Evolutionary conservation across 2,888 invertebrate genomes (phyloP), one percentile per base, ranked within the genome.

Genomic region (Caenorhabditis panamensis): DNA sequence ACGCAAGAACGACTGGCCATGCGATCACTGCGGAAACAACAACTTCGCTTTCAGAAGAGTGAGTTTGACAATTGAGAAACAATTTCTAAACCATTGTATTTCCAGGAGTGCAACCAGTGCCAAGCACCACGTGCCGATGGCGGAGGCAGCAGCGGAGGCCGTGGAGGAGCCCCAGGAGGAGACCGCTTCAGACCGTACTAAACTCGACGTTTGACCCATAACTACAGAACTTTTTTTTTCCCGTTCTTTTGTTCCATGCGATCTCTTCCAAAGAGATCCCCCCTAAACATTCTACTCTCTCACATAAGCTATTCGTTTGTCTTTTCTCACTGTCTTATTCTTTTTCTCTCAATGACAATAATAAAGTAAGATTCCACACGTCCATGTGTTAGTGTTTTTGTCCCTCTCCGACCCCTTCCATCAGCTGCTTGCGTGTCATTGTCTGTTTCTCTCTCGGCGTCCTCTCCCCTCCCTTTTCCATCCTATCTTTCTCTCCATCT

Each of bases 21-120:
- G 90, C 82, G 82, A 67, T 1, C 54, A 67, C 26, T 90, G 89
- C 69, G 87, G 87, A 63, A 90, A 90, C 79, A 84, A 81, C 62
- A 90, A 90, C 80, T 90, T 90, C 49, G 88, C 84, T 20, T 90
- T 90, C 87, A 63, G 85, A 79, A 79, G 77, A 59, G 84, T 84
- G 20, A 37, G 53, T 61, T 13, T n/a, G n/a, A n/a, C n/a, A 22
- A 53, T 31, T 31, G 31, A 31, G 9, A 31, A 9, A 31, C 31
- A 9, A 31, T 31, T 41, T 13, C 5, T 58, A 26, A 22, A 44
- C 9, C 11, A 18, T 4, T 24, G 24, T 37, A 22, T 22, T 63
- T 81, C 11, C 49, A 85, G 82, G 82, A 77, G 75, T 85, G 85
- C 66, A 85, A 85, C 36, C 84, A 85, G 44, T 85, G 85, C 59